Conservation (phyloP, 2,113 vertebrate species). For the Nesogale talazaci region DNA sequence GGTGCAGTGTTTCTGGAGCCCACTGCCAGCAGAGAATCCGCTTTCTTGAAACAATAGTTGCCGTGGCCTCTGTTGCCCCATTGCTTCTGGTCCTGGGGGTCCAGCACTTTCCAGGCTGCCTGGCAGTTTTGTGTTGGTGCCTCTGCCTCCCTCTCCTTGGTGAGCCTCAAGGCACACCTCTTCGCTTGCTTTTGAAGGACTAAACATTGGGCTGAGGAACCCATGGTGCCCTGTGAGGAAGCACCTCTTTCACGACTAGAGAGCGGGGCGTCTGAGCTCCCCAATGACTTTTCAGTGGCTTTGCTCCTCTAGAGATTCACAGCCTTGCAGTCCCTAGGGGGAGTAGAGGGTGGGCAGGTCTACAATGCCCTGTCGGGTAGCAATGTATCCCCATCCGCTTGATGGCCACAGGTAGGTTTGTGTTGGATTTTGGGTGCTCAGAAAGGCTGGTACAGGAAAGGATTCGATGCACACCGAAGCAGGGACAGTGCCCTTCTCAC, state of each 20-base stretch:
- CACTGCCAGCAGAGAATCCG: fast-evolving
- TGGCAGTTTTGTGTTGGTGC: fast-evolving
- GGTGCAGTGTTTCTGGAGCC: not conserved
- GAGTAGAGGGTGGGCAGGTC: too few relatives aligned
- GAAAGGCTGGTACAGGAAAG: not conserved
- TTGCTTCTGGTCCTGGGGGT: not conserved
- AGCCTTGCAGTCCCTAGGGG: not conserved
- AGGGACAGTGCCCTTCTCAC: not conserved
- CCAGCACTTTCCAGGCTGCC: too few relatives aligned
- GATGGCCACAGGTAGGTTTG: not conserved
- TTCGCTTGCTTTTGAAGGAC: not conserved
- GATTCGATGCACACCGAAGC: not conserved
- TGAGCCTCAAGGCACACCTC: not conserved
- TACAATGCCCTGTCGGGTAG: not conserved
- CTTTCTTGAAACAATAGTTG: not conserved
- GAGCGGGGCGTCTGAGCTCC: too few relatives aligned
- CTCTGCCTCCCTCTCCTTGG: not conserved
- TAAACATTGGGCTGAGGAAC: not conserved
- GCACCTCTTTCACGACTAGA: not conserved
- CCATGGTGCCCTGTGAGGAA: not conserved
- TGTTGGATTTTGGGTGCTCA: not conserved
- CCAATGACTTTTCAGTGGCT: too few relatives aligned
- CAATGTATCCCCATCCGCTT: not conserved
- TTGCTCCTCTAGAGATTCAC: too few relatives aligned
- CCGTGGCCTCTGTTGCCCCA: fast-evolving